Evolutionary conservation across 2,888 invertebrate genomes (phyloP).

Genomic region (Erpobdella octoculata): DNA sequence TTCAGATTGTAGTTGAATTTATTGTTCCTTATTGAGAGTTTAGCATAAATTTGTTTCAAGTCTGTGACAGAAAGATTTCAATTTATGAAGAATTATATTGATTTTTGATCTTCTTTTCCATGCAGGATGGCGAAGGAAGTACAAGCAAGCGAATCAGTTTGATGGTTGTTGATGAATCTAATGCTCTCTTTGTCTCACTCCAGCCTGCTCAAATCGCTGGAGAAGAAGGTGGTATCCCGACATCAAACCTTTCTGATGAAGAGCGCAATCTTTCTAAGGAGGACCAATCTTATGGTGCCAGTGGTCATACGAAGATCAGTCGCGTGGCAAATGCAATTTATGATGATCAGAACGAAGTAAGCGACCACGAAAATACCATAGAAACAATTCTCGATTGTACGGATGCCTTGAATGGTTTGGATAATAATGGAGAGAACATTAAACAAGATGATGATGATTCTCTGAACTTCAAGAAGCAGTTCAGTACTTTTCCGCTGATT

Average conservation of each 20-base stretch:
- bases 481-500: not conserved
- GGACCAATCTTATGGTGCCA: not conserved
- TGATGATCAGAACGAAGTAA: not conserved
- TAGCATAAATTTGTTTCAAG: not conserved
- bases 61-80: not conserved
- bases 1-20: not conserved
- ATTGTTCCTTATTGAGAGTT: not conserved
- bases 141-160: constrained; percentile 9
- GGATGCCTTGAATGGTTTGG: not conserved
- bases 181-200: not conserved
- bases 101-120: not conserved
- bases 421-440: not conserved
- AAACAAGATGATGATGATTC: not conserved
- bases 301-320: not conserved
- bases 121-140: not conserved
- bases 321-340: not conserved
- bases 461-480: not conserved
- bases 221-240: not conserved
- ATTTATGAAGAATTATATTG: too few relatives aligned
- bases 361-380: not conserved
- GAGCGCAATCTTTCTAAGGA: not conserved
- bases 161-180: not conserved
- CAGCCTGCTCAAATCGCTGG: not conserved
- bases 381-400: not conserved
- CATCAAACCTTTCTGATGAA: not conserved